Conservation (phyloP, 2,113 vertebrate species). For the Morphnarchus princeps region DNA sequence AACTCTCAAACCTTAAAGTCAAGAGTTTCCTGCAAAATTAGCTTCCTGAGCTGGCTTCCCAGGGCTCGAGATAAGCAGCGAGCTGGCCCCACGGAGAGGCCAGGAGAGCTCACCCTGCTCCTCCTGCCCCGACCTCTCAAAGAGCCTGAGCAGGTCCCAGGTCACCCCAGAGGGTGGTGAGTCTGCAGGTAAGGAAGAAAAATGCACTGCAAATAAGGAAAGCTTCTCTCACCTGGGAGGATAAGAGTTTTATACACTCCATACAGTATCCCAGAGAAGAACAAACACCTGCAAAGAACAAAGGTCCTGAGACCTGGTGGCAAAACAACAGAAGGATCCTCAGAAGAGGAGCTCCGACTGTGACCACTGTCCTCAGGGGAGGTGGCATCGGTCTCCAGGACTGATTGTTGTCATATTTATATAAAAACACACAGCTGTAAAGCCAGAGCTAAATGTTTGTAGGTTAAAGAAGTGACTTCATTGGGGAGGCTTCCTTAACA, state of each 20-base stretch:
- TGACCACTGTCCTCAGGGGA: not conserved
- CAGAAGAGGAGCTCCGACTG: not conserved
- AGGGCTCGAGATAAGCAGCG: not conserved
- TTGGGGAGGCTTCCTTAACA: not conserved
- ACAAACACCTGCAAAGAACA: rapidly evolving
- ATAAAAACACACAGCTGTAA: not conserved
- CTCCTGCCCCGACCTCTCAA: not conserved
- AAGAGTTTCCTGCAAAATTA: not conserved
- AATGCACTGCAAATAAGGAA: not conserved
- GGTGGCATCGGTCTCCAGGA: not conserved
- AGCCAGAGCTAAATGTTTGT: not conserved
- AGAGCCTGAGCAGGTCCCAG: not conserved
- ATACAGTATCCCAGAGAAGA: not conserved
- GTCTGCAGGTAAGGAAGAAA: not conserved
- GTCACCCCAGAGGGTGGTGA: not conserved
- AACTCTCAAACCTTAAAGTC: not conserved
- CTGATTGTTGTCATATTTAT: not conserved
- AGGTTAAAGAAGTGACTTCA: slow-evolving; percentile 35
- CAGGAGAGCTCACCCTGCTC: not conserved
- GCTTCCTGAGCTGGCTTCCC: not conserved
- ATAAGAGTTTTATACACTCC: not conserved
- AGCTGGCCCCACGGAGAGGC: not conserved
- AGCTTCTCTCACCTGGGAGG: not conserved
- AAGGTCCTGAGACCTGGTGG: not conserved
- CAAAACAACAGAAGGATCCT: not conserved